Evolutionary conservation across 1,140 invertebrate species (phyloP).

Genomic region (Psilanteris sp.): DNA sequence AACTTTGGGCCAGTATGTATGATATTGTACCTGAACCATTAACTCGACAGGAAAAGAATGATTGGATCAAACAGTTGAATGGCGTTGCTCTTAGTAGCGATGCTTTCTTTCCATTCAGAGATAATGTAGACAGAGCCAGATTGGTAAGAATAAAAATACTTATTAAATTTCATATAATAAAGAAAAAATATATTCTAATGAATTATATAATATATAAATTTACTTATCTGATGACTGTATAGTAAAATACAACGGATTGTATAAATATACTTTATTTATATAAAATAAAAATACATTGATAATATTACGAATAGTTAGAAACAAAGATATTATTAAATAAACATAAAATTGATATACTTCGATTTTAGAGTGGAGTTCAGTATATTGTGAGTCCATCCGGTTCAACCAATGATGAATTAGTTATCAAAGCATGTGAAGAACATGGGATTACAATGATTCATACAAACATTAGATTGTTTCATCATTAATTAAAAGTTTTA

Average conservation of each 20-base stretch:
- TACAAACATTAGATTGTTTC: constrained; percentile 96
- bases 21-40: constrained; percentile 86
- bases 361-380: constrained; percentile 92
- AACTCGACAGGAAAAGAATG: constrained; percentile 85
- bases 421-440: constrained; percentile 96
- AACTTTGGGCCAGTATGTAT: constrained; percentile 85
- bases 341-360: background rate
- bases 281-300: constrained; percentile 10
- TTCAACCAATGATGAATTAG: constrained; percentile 93
- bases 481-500: constrained; percentile 88
- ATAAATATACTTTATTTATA: background rate
- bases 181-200: too few species aligned
- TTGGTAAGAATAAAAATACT: constrained; percentile 89
- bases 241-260: too few species aligned
- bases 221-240: background rate
- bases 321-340: background rate
- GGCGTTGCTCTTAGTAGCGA: constrained; percentile 97
- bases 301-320: constrained; percentile 9
- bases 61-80: constrained; percentile 90
- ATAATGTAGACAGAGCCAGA: constrained; percentile 96
- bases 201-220: background rate
- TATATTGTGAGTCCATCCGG: constrained; percentile 96
- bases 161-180: too few species aligned
- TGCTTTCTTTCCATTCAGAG: constrained; percentile 99
- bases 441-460: constrained; percentile 93